Base-by-base conservation (phyloP, 2,113 vertebrate genomes). In the Eupsittula cactorum region DNA sequence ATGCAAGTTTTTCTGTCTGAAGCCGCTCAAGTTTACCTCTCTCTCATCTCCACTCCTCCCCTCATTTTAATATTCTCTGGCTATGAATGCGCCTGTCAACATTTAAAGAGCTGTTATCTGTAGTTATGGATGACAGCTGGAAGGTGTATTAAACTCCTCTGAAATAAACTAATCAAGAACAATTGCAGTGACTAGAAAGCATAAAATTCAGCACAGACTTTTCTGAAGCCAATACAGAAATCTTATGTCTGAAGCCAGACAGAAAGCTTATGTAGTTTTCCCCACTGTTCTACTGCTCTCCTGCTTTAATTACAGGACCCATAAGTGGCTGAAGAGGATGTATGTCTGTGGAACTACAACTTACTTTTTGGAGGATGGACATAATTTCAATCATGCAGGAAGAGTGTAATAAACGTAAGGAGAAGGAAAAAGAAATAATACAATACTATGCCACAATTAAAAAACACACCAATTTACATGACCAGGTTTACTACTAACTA, bases 121-220 rank as follows among this genome's bases (percentile, higher is more conserved):
- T 88, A 93, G 90, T 90, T 93, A 91, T 5, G 79, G 69, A 90
- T 49, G 52, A 86, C 62, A 94, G 49, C 68, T 84, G 49, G 62
- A 81, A 90, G 53, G 67, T 70, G 21, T 60, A 67, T 37, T 86
- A 73, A 96, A 93, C 63, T 87, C 25, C 50, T 89, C 47, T 44
- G 52, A 88, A 93, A 75, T 64, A 96, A 94, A 93, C 76, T 92
- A 74, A 95, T 94, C 80, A 95, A 87, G 50, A 96, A 80, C 27
- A 95, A 89, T 39, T 80, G 63, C 29, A 92, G 49, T 23, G 63
- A 85, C 74, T 69, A 69, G 50, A 71, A 95, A 89, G 82, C 41
- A 89, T 46, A 88, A 68, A 53, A 78, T 82, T 44, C 64, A 82
- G 68, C 60, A 88, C 19, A 55, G 35, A 9, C 24, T 68, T 83